Evolutionary conservation across 2,797 vertebrate genomes (phyloP).

Genomic region (Pelodytes ibericus): DNA sequence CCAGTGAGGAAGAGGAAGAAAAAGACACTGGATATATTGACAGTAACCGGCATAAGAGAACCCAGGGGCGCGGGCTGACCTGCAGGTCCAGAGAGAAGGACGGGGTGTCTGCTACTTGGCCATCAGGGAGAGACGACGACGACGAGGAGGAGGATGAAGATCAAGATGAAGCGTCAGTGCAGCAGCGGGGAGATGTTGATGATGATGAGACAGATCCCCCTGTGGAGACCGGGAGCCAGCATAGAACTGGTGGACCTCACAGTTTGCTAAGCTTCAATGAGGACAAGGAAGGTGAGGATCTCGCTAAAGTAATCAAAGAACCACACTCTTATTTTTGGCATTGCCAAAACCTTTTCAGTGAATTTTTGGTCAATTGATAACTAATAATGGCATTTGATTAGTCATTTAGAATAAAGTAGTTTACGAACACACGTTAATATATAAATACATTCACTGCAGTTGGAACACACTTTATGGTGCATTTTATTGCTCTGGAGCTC

Average conservation of each 20-base stretch:
- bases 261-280: constrained; percentile 35
- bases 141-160: background rate
- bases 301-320: too few species aligned
- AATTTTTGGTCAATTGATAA: too few species aligned
- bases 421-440: too few species aligned
- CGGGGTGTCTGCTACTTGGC: too few species aligned
- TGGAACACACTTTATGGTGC: too few species aligned
- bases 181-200: background rate
- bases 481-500: too few species aligned
- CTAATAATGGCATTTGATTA: too few species aligned
- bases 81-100: constrained; percentile 7
- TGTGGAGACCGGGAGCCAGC: background rate
- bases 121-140: background rate
- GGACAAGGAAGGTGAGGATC: constrained; percentile 33
- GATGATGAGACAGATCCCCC: background rate
- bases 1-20: constrained; percentile 73
- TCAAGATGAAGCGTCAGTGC: too few species aligned
- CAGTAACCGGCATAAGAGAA: constrained; percentile 20
- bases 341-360: too few species aligned
- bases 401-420: too few species aligned
- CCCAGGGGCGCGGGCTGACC: constrained; percentile 1
- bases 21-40: constrained; percentile 47
- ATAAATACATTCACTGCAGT: too few species aligned
- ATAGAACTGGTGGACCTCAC: background rate
- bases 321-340: too few species aligned